These are phyloP conservation scores for Sebastolobus altivelis DNA, from an alignment of 2,797 vertebrate species.

Conservation along the genomic window DNA sequence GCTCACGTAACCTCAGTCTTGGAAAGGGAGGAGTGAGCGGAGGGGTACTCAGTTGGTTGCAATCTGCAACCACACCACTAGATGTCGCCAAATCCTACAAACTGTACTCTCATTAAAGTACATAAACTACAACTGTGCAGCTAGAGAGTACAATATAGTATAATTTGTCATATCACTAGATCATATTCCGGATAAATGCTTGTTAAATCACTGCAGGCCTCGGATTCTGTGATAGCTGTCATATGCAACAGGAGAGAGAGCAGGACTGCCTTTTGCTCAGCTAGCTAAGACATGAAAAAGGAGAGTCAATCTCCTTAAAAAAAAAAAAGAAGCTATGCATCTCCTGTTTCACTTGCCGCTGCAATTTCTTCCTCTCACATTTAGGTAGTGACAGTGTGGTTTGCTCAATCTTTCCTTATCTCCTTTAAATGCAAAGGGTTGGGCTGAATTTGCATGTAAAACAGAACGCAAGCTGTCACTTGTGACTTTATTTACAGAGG, in stretches of 20 bases:
- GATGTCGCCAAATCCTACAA: no score
- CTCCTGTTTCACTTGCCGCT: constrained; percentile 47
- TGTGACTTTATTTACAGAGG: constrained; percentile 71
- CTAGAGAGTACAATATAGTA: not conserved
- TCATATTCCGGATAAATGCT: constrained; percentile 25
- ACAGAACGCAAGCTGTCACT: constrained; percentile 67
- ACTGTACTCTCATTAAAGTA: not conserved
- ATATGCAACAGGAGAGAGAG: constrained; percentile 25
- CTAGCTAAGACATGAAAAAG: constrained; percentile 57
- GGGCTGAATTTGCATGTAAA: constrained; percentile 65
- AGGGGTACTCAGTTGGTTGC: no score
- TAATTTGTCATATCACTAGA: constrained; percentile 20
- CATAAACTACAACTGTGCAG: not conserved
- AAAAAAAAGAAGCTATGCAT: not conserved
- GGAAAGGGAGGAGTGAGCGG: no score
- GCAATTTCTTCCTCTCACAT: constrained; percentile 44
- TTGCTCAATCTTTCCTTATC: constrained; percentile 62
- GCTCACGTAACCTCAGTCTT: no score
- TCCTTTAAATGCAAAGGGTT: constrained; percentile 65
- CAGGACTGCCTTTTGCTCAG: constrained; percentile 27
- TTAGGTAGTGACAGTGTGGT: constrained; percentile 58
- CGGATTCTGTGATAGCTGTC: constrained; percentile 13
- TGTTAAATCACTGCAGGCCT: constrained; percentile 7
- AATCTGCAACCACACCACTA: no score
- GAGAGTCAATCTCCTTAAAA: constrained; percentile 19